phyloP scores from a whole-genome alignment of 2,888 invertebrate genomes.

The Parnassius glacialis region DNA sequence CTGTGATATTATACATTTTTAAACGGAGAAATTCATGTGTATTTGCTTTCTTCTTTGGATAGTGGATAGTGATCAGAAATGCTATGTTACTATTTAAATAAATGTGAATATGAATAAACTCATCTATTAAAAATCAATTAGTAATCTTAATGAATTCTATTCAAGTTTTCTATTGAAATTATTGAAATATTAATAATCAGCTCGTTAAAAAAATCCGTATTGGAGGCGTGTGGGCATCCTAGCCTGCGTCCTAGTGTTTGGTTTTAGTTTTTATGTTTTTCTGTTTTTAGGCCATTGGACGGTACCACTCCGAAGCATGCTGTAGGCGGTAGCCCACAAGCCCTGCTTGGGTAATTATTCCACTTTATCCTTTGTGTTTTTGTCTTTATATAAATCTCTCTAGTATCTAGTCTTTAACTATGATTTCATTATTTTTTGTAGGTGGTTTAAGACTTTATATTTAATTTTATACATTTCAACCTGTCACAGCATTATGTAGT shows the following conservation, averaged over 20 bases:
- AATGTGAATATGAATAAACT: background rate
- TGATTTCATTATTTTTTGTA: constrained; percentile 10
- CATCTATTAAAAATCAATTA: background rate
- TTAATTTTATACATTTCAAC: constrained; percentile 1
- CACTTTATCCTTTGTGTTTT: constrained; percentile 30
- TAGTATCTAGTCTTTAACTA: constrained; percentile 3
- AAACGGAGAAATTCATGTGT: background rate
- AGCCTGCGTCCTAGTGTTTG: constrained; percentile 54
- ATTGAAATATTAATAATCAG: constrained; percentile 26
- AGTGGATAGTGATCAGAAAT: too few species aligned
- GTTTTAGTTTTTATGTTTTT: constrained; percentile 74
- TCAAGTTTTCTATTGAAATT: background rate
- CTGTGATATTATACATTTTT: background rate
- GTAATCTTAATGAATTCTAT: background rate
- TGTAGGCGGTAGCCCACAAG: constrained; percentile 81
- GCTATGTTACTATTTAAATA: background rate
- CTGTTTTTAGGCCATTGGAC: constrained; percentile 85
- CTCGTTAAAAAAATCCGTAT: constrained; percentile 43
- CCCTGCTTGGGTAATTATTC: constrained; percentile 84
- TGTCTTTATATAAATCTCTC: background rate
- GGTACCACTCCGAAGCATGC: constrained; percentile 80
- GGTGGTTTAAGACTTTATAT: background rate
- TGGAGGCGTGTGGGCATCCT: constrained; percentile 34
- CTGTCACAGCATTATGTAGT: constrained; percentile 10
- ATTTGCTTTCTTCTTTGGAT: too few species aligned